Evolutionary conservation across 2,797 vertebrate species (phyloP), one percentile per base, ranked within the genome.

Genomic region (Cossypha niveicapilla): DNA sequence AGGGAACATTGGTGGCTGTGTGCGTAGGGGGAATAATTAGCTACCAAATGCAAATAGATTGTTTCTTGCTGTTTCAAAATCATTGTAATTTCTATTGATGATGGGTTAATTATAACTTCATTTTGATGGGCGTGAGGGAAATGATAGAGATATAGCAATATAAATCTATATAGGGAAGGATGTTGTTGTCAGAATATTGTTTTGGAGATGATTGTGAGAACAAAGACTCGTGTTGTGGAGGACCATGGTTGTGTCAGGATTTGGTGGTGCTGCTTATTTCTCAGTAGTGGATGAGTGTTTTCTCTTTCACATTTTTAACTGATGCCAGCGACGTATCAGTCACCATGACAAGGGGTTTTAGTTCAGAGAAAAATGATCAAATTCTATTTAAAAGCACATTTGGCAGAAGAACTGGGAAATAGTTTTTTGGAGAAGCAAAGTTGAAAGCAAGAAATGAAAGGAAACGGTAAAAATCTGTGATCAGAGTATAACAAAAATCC

Each of bases 11-110:
- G 90, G 79, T 95, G 95, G 74, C 81, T 94, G 86, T 70, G 94
- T 89, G 91, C 53, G 60, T 92, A 94, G 91, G 95, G 95, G 88
- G 95, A 93, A 95, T 94, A 92, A 96, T 94, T 83, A 94, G 86
- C 92, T 80, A 62, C 85, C 90, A 83, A 93, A 94, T 81, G 94
- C 95, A 91, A 86, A 89, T 72, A 42, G 62, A 81, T 91, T 92
- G 83, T 79, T 92, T 95, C 90, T 88, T 60, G 67, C 91, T 71
- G 73, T 73, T 96, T 94, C 73, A 67, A 88, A 96, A 94, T 89
- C 73, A 90, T 90, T 94, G 89, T 92, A 71, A 95, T 95, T 93
- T 94, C 81, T 94, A 23, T 76, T 63, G 88, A 91, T 84, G 92
- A 75, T 81, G 88, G 75, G 60, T 93, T 96, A 95, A 96, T 97